Conservation (phyloP, 2,113 vertebrate genomes). For the Leucosticte australis region DNA sequence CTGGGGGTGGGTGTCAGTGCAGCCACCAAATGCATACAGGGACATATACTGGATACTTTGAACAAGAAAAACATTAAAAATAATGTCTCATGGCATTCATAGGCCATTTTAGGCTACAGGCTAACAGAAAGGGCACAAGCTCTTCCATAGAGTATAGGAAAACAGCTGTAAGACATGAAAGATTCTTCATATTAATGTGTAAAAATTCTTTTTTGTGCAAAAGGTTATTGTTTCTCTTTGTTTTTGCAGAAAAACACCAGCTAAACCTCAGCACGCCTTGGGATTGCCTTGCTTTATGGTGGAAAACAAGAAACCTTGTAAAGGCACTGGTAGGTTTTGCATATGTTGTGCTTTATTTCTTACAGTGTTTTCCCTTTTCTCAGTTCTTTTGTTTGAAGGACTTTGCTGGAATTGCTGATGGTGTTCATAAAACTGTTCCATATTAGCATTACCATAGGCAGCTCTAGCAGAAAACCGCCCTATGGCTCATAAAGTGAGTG, state of each 20-base stretch:
- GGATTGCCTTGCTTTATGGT: not conserved
- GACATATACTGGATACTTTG: not conserved
- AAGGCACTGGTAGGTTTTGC: not conserved
- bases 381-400: not conserved
- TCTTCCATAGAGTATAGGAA: not conserved
- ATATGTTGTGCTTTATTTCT: not conserved
- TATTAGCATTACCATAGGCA: not conserved
- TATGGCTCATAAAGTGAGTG: not conserved
- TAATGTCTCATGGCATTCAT: accelerated
- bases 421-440: not conserved
- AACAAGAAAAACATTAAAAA: not conserved
- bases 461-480: not conserved
- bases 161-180: not conserved
- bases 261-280: not conserved
- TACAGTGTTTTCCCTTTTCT: not conserved
- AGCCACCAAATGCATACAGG: not conserved
- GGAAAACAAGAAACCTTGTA: not conserved
- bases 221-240: not conserved
- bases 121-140: not conserved
- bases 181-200: not conserved
- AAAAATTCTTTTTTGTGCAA: not conserved
- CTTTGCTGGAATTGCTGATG: not conserved
- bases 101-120: not conserved
- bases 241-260: not conserved
- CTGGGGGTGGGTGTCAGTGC: accelerated